Evolutionary conservation across 2,113 vertebrate species (phyloP).

Genomic region (Scomber scombrus): DNA sequence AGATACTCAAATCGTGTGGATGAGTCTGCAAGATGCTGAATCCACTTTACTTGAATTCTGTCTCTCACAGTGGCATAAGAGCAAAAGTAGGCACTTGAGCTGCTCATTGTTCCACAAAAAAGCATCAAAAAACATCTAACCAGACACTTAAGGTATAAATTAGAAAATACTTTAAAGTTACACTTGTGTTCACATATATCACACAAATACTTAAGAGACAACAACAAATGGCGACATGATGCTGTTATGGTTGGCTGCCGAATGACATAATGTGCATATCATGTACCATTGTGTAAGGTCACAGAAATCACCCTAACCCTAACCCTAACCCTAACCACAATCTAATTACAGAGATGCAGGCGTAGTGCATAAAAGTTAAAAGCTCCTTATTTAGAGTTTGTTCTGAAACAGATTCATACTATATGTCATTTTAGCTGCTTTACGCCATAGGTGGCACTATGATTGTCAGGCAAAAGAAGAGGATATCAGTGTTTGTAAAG

Average conservation of each 20-base stretch:
- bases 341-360: constrained; percentile 41
- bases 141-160: background rate
- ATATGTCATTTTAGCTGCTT: constrained; percentile 14
- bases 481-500: background rate
- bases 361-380: background rate
- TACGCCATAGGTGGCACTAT: background rate
- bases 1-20: constrained; percentile 5
- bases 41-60: constrained; percentile 19
- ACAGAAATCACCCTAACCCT: background rate
- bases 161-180: background rate
- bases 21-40: constrained; percentile 15
- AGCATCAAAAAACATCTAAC: background rate
- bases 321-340: constrained; percentile 8
- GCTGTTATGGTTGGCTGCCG: constrained; percentile 15
- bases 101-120: background rate
- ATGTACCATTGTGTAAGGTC: constrained; percentile 12
- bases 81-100: constrained; percentile 1
- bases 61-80: constrained; percentile 11
- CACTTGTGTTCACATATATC: background rate
- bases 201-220: background rate
- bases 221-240: background rate
- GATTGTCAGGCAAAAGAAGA: background rate
- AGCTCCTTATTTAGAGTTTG: background rate
- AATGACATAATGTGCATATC: constrained; percentile 36
- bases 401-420: background rate